These are phyloP conservation scores for Virgularia gustaviana DNA, from an alignment of 92 coral and sea anemone genomes.

Conservation along the genomic window DNA sequence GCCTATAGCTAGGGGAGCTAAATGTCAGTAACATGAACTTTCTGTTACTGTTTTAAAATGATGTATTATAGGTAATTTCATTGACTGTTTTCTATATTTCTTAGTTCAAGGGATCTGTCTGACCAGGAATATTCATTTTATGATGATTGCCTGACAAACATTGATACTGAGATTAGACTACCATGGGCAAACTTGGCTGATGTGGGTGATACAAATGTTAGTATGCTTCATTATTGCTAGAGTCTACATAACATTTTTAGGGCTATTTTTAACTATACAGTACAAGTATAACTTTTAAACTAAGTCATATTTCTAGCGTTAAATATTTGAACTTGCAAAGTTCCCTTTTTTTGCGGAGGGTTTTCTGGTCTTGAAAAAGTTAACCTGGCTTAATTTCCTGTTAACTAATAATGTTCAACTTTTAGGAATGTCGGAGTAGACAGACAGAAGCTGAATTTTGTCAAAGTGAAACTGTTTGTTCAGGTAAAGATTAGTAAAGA, in stretches of 20 bases:
- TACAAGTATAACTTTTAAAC: too few relatives aligned
- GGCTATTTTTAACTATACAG: too few relatives aligned
- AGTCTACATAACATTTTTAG: too few relatives aligned
- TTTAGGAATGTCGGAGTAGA: conserved; percentile 28
- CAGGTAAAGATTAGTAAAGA: too few relatives aligned
- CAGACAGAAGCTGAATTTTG: conserved; percentile 33
- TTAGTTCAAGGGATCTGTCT: conserved; percentile 12
- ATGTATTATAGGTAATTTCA: not conserved
- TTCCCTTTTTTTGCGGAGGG: not conserved
- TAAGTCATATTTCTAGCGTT: too few relatives aligned
- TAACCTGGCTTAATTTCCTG: not conserved
- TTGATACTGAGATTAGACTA: conserved; percentile 9
- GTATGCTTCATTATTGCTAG: too few relatives aligned
- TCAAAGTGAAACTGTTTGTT: conserved; percentile 17
- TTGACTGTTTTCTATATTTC: not conserved
- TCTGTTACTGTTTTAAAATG: not conserved
- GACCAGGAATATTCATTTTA: conserved; percentile 33
- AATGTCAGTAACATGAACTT: too few relatives aligned
- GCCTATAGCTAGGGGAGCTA: too few relatives aligned
- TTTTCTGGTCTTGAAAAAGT: not conserved
- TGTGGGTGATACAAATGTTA: conserved; percentile 27
- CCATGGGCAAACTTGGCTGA: conserved; percentile 26
- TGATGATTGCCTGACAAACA: conserved; percentile 26
- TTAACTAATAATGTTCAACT: not conserved
- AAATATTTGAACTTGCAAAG: too few relatives aligned